A percentile compares a stretch with the other conserved stretches of the same genome.
These are phyloP conservation scores for Schizaphis graminum DNA, from an alignment of 2,888 invertebrate genomes.

Conservation along the genomic window DNA sequence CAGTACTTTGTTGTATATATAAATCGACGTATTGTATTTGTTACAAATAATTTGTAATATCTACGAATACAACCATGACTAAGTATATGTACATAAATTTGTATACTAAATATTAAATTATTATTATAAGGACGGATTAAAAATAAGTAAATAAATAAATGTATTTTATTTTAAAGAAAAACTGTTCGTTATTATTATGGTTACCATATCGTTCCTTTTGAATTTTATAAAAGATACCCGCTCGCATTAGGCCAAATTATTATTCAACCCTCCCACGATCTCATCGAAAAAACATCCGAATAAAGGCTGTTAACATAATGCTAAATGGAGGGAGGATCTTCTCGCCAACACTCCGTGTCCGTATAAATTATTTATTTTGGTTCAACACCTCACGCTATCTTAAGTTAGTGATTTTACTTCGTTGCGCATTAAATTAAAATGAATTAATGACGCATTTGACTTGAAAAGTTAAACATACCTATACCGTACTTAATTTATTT, in stretches of 20 bases:
- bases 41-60: too few relatives aligned
- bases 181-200: background rate
- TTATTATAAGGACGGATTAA: background rate
- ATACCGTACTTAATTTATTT: background rate
- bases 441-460: background rate
- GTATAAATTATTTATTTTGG: conserved; percentile 25
- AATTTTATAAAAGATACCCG: background rate
- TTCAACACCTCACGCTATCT: background rate
- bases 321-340: conserved; percentile 19
- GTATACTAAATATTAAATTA: background rate
- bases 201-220: background rate
- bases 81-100: background rate
- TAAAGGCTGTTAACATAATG: conserved; percentile 15
- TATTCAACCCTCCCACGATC: conserved; percentile 12
- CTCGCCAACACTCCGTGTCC: background rate
- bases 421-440: background rate
- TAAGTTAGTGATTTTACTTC: conserved; percentile 13
- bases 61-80: too few relatives aligned
- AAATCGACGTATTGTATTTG: too few relatives aligned
- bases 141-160: background rate
- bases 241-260: background rate
- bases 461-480: background rate
- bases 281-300: conserved; percentile 11
- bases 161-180: background rate
- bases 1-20: background rate